Percentiles rank a stretch among this genome's conserved stretches.
These are phyloP conservation scores for Moxostoma hubbsi DNA, from an alignment of 2,797 vertebrate genomes.

Conservation along the genomic window DNA sequence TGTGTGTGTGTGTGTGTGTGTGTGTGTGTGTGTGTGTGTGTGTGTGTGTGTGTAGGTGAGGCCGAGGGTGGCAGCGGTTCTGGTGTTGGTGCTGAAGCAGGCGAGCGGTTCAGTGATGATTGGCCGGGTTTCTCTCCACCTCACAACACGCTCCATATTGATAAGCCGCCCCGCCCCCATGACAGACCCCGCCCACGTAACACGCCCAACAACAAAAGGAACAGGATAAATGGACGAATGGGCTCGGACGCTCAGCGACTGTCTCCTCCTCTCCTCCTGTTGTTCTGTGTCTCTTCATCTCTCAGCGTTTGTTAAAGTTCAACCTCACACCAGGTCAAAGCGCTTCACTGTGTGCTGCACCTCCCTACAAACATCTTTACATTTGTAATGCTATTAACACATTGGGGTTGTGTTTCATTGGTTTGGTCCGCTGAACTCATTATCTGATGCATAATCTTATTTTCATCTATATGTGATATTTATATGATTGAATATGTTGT, in stretches of 20 bases:
- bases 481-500: too few relatives aligned
- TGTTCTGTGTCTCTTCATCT: neutral
- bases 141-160: slow-evolving; percentile 65
- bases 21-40: neutral
- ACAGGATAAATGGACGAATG: slow-evolving; percentile 42
- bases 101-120: slow-evolving; percentile 84
- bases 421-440: too few relatives aligned
- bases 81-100: slow-evolving; percentile 71
- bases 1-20: too few relatives aligned
- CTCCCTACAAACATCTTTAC: neutral
- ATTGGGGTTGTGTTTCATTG: too few relatives aligned
- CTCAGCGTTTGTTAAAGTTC: neutral
- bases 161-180: slow-evolving; percentile 70
- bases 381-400: neutral
- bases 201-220: slow-evolving; percentile 71
- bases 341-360: neutral
- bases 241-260: slow-evolving; percentile 4
- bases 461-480: too few relatives aligned
- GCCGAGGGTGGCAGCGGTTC: slow-evolving; percentile 82
- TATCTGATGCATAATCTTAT: too few relatives aligned
- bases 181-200: slow-evolving; percentile 73
- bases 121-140: slow-evolving; percentile 77
- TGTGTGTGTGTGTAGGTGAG: slow-evolving; percentile 47
- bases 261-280: neutral
- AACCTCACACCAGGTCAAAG: neutral